Evolutionary conservation across 1,140 invertebrate genomes (phyloP), one percentile per base, ranked within the genome.

Genomic region (Liolophura sinensis): DNA sequence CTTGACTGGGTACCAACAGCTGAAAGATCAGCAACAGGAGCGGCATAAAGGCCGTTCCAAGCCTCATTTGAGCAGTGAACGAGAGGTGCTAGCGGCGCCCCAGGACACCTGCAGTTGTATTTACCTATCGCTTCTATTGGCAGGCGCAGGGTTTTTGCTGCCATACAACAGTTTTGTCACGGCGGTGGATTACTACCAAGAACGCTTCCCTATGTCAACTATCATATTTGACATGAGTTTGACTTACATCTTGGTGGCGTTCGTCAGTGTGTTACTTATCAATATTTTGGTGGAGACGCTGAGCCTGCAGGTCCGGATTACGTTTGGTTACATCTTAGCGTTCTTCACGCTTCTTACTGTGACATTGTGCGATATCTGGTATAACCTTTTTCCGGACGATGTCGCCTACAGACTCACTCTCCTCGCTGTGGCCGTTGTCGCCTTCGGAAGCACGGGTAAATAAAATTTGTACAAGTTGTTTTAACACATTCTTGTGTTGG

Each of bases 91-190:
- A 48, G 24, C 62, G 57, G 54, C 73, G 64, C 54, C 81, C 68
- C 58, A 63, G 56, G 82, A 84, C 69, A 67, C 66, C 18, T 91
- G 89, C 80, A 91, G 92, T 81, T 88, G 89, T 24, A 90, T 95
- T 59, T 95, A 94, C 78, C 78, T 93, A 59, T 89, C 92, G 0
- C 87, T 96, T 51, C 86, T 95, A 9, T 84, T 94, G 31, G 92
- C 93, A 49, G 94, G 94, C n/a, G 90, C 92, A 69, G 94, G 93
- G 22, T 96, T 96, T 78, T 87, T 96, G 15, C 85, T 96, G 40
- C 94, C 94, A 0, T 96, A 95, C 83, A 95, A 95, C 86, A 93
- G 93, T 78, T 95, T 95, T 80, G 92, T 95, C 67, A 93, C 93
- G 80, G 92, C 93, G 9, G 92, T 93, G 56, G 93, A 95, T 84